Conservation (phyloP, 2,888 invertebrate species). For the Sphaerophoria taeniata region DNA sequence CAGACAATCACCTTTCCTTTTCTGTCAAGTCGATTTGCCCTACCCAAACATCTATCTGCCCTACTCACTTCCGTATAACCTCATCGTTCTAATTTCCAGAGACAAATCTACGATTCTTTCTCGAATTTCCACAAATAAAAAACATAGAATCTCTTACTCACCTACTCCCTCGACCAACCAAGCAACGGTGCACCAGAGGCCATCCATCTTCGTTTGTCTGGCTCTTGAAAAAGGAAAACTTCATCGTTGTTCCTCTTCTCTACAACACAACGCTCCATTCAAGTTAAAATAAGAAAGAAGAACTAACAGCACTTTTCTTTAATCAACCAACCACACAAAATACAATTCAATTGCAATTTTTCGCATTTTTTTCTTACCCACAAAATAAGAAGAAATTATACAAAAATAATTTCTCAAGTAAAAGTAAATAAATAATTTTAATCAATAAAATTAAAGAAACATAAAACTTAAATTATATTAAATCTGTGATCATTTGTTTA, state of each 20-base stretch:
- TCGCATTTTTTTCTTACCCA: conserved; percentile 71
- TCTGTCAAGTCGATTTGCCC: background rate
- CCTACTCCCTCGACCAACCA: conserved; percentile 40
- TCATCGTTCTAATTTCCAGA: conserved; percentile 4
- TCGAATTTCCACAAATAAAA: background rate
- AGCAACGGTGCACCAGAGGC: conserved; percentile 34
- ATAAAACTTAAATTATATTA: conserved; percentile 65
- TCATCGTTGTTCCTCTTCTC: conserved; percentile 71
- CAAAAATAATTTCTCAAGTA: conserved; percentile 53
- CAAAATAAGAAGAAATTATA: conserved; percentile 48
- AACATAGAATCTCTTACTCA: conserved; percentile 64
- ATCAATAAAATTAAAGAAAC: conserved; percentile 45
- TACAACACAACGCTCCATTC: conserved; percentile 59
- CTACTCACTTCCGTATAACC: background rate
- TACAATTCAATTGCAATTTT: conserved; percentile 73
- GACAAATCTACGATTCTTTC: conserved; percentile 14
- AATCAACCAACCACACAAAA: conserved; percentile 51
- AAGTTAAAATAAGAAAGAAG: conserved; percentile 73
- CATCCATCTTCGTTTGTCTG: conserved; percentile 34
- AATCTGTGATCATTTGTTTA: conserved; percentile 77
- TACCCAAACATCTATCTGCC: background rate
- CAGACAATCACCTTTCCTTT: background rate
- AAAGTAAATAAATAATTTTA: conserved; percentile 53
- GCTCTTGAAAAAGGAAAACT: conserved; percentile 62
- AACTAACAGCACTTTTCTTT: conserved; percentile 69